Percentiles rank a stretch among this genome's conserved stretches.
These are phyloP conservation scores for Enteromius mattozi DNA, from an alignment of 2,797 vertebrate species.

Conservation along the genomic window DNA sequence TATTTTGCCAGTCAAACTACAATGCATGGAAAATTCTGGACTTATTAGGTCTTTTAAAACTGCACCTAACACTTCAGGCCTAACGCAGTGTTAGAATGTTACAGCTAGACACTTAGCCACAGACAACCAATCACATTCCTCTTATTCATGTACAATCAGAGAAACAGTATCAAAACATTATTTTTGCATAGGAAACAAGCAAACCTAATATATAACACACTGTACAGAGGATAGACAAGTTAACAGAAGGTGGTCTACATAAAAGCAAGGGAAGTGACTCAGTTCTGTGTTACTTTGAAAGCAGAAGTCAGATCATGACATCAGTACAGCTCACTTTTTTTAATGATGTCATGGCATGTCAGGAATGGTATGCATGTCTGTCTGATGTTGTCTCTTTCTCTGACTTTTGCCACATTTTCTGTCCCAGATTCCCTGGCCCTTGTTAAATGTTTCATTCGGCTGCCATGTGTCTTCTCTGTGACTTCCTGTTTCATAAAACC, in stretches of 20 bases:
- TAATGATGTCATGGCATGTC: conserved; percentile 14
- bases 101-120: background rate
- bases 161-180: background rate
- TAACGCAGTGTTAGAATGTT: background rate
- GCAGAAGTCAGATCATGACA: background rate
- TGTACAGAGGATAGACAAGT: background rate
- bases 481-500: conserved; percentile 49
- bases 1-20: background rate
- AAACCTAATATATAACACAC: background rate
- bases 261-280: background rate
- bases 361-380: background rate
- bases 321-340: background rate
- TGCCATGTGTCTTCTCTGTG: conserved; percentile 10
- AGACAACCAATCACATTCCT: background rate
- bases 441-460: background rate
- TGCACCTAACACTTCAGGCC: no score
- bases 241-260: background rate
- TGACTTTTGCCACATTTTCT: background rate
- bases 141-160: background rate
- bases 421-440: background rate
- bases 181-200: background rate
- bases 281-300: background rate
- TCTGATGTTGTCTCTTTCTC: background rate
- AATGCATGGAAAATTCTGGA: background rate
- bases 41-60: background rate